Base-by-base conservation (phyloP, 2,797 vertebrate genomes). In the Scolopax rusticola region DNA sequence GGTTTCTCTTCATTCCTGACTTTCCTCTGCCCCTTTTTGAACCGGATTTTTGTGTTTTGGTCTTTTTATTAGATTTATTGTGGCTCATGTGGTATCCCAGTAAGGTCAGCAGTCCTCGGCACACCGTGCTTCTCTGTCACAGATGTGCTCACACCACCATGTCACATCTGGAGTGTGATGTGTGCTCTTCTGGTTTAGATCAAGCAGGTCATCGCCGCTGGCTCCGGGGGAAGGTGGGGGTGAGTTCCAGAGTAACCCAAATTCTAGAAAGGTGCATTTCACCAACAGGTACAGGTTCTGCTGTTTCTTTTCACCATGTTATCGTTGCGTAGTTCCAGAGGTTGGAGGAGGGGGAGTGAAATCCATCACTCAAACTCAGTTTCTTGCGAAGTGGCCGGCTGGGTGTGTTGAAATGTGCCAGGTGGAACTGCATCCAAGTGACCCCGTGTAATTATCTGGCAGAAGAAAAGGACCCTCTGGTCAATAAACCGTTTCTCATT, bases 381-480 rank as follows among this genome's bases (percentile, higher is more conserved):
- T 84, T 89, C 71, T 79, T 56, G 23, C 23, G 2, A 18, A 92
- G 61, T 7, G 23, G 32, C 68, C 57, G 78, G 45, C 33, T 61
- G 30, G 18, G 17, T 79, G 17, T 88, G 94, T 78, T 75, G 76
- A 92, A 92, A 63, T 45, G 53, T 28, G 28, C 25, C 18, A n/a
- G 76, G 61, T 4, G 3, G 21, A 87, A 54, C 5, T 64, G 38
- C 59, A 41, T 92, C 89, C 87, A 59, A 86, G 89, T 32, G 61
- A 28, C 75, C 84, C 74, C 14, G 11, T 68, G 64, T 75, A 47
- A 89, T 87, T 56, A 33, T 54, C 79, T 96, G 95, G 84, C 87
- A 83, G 87, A 41, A 69, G 91, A 25, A 48, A 56, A 69, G 65
- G 59, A 78, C 14, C 14, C 71, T 91, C 59, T 2, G 4, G 86